Evolutionary conservation across 2,888 invertebrate species (phyloP), one percentile per base, ranked within the genome.

Genomic region (Noctua janthe): DNA sequence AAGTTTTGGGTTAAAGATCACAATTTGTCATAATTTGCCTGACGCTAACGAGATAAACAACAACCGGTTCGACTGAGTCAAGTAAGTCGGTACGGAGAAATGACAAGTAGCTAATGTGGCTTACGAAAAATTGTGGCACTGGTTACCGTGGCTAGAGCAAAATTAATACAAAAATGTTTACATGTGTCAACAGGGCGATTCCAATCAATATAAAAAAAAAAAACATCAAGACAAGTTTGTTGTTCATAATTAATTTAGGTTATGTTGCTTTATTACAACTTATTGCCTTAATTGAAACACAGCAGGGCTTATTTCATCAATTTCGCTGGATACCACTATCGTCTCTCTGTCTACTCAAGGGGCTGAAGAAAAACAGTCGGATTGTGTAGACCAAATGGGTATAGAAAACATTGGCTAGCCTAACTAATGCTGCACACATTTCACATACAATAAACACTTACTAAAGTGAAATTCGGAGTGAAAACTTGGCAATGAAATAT

Each of bases 401-500:
- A 13, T 15, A 2, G 17, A 75, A 83, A 67, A 51, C 23, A 64
- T 62, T 64, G 39, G n/a, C n/a, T n/a, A 51, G n/a, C 43, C 49
- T 4, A 39, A 47, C 59, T 39, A 51, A 56, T 47, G 20, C 64
- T 17, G 66, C 11, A 1, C 29, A 35, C 15, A 64, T 78, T 71
- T 64, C 73, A 64, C 71, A 47, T 39, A 74, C 20, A 76, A 77
- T 35, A 71, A 75, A 71, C 66, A 71, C 72, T 76, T 11, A 74
- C 59, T 29, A 13, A 86, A 86, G 73, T 64, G 80, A 85, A 78
- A 80, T 78, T 67, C 54, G 5, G 43, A 67, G 76, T 59, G 85
- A 78, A 80, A 80, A 80, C 80, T 88, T 87, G 86, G 86, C 85
- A 88, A 62, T 66, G 49, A 74, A 76, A 84, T 76, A 76, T 69